Conservation (phyloP, 2,797 vertebrate species). For the Bradypodion pumilum region DNA sequence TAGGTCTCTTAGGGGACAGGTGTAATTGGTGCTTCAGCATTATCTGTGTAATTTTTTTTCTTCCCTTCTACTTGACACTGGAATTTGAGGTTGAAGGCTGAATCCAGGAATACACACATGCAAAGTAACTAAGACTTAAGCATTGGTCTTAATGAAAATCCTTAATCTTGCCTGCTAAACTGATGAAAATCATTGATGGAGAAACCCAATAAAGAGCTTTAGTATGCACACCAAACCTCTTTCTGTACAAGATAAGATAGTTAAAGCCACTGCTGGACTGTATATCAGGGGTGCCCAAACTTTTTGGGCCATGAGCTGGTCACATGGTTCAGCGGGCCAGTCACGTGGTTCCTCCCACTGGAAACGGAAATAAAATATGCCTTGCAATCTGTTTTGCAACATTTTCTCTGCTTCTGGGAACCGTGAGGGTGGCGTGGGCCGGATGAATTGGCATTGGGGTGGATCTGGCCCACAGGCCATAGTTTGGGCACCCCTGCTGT, state of each 20-base stretch:
- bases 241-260: not conserved
- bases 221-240: not conserved
- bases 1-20: not conserved
- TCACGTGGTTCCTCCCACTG: too few relatives aligned
- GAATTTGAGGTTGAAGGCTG: not conserved
- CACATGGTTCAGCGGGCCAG: too few relatives aligned
- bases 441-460: too few relatives aligned
- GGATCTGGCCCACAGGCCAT: too few relatives aligned
- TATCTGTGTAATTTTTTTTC: not conserved
- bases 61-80: not conserved
- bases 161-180: not conserved
- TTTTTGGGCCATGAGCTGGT: too few relatives aligned
- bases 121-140: not conserved
- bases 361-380: too few relatives aligned
- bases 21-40: not conserved
- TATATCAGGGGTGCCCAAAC: conserved; percentile 20
- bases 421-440: too few relatives aligned
- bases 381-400: too few relatives aligned
- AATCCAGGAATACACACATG: not conserved
- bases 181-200: not conserved
- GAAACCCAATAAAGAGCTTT: not conserved
- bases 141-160: not conserved
- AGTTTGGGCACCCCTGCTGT: too few relatives aligned
- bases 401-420: too few relatives aligned
- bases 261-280: not conserved